Evolutionary conservation across 2,113 vertebrate species (phyloP).

Genomic region (Caretta caretta): DNA sequence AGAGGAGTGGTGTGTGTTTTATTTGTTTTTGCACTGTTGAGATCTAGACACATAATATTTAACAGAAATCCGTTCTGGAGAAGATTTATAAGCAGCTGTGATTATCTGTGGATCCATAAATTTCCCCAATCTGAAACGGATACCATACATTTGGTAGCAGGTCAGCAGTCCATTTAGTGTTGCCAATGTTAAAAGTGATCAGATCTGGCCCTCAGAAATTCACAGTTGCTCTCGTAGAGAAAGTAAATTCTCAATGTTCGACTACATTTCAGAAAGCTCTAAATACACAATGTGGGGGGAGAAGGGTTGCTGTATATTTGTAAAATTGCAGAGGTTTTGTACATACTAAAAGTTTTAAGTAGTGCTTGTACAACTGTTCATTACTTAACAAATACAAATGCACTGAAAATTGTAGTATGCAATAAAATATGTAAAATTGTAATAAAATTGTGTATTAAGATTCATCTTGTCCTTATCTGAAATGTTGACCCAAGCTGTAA

Average conservation of each 20-base stretch:
- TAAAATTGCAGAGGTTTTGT: neutral
- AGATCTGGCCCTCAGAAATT: neutral
- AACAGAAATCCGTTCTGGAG: neutral
- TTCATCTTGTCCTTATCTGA: neutral
- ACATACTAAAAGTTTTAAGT: neutral
- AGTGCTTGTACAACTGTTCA: neutral
- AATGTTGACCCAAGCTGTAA: neutral
- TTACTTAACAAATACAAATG: neutral
- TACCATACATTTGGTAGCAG: neutral
- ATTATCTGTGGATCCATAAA: accelerated
- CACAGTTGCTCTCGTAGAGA: neutral
- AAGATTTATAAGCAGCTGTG: neutral
- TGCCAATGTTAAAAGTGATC: neutral
- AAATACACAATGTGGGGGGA: neutral
- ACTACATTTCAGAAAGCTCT: no score
- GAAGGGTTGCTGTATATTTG: neutral
- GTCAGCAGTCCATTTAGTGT: neutral
- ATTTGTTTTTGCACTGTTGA: neutral
- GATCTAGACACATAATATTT: neutral
- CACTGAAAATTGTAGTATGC: neutral
- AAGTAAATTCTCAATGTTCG: neutral
- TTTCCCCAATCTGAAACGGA: neutral
- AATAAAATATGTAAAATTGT: no score
- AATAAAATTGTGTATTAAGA: neutral
- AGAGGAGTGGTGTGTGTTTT: neutral